Evolutionary conservation across 1,140 invertebrate genomes (phyloP).

Genomic region (Scaptomyza pallida): DNA sequence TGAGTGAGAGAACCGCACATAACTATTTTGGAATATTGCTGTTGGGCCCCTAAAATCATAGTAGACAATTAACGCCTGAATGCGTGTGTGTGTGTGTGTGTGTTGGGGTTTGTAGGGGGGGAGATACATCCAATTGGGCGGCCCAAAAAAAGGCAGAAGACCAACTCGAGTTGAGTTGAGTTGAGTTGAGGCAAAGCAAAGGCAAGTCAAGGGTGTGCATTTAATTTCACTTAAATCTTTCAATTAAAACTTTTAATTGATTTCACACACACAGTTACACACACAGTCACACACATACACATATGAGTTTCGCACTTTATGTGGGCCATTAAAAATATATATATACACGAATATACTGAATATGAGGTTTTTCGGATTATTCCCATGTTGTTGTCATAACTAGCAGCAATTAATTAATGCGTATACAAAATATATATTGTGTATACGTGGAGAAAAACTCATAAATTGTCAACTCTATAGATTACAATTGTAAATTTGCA

Average conservation of each 20-base stretch:
- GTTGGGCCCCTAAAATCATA: slow-evolving; percentile 29
- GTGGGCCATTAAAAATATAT: slow-evolving; percentile 37
- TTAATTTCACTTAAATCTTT: slow-evolving; percentile 76
- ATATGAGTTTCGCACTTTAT: slow-evolving; percentile 3
- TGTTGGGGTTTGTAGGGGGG: neutral
- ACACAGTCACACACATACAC: slow-evolving; percentile 25
- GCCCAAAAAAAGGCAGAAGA: neutral
- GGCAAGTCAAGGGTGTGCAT: slow-evolving; percentile 14
- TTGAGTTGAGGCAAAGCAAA: no score
- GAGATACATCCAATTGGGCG: no score
- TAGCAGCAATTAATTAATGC: slow-evolving; percentile 35
- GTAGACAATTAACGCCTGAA: slow-evolving; percentile 19
- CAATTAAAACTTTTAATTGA: slow-evolving; percentile 78
- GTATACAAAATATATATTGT: slow-evolving; percentile 5
- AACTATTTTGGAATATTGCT: slow-evolving; percentile 35
- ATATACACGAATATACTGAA: slow-evolving; percentile 29
- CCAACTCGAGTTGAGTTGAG: neutral
- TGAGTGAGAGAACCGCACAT: slow-evolving; percentile 2
- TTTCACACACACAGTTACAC: slow-evolving; percentile 49
- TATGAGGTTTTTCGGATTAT: neutral
- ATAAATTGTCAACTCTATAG: slow-evolving; percentile 32
- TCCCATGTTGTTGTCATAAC: slow-evolving; percentile 10
- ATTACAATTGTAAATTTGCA: slow-evolving; percentile 1
- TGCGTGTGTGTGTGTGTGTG: neutral
- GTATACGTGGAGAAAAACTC: no score